Evolutionary conservation across 1,140 invertebrate genomes (phyloP).

Genomic region (Anadara kagoshimensis): DNA sequence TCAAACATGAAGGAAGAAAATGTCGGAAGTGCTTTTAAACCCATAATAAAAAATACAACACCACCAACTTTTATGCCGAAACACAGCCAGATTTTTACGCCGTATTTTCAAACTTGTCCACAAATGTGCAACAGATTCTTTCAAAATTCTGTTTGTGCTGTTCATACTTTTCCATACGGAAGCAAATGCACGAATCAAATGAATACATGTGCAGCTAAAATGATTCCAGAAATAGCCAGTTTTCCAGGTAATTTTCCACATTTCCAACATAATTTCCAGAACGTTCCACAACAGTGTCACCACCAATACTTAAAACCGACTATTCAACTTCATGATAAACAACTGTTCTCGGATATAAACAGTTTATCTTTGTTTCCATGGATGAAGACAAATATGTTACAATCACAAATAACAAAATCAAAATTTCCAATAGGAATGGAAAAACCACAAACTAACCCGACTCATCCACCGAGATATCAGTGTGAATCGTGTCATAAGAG

Average conservation of each 20-base stretch:
- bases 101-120: not conserved
- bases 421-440: constrained; percentile 6
- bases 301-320: not conserved
- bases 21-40: constrained; percentile 36
- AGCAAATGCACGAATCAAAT: not conserved
- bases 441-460: not conserved
- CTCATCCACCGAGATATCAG: constrained; percentile 82
- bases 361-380: constrained; percentile 3
- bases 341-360: constrained; percentile 1
- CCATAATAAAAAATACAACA: constrained; percentile 18
- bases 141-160: constrained; percentile 20
- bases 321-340: no score
- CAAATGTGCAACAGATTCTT: constrained; percentile 1
- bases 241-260: not conserved
- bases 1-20: not conserved
- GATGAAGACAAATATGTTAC: not conserved
- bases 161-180: constrained; percentile 4
- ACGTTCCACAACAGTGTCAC: not conserved
- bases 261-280: not conserved
- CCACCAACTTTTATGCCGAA: constrained; percentile 1
- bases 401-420: not conserved
- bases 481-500: constrained; percentile 95
- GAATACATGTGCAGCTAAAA: not conserved
- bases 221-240: not conserved
- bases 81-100: not conserved